Evolutionary conservation across 2,888 invertebrate genomes (phyloP).

Genomic region (Trissolcus japonicus): DNA sequence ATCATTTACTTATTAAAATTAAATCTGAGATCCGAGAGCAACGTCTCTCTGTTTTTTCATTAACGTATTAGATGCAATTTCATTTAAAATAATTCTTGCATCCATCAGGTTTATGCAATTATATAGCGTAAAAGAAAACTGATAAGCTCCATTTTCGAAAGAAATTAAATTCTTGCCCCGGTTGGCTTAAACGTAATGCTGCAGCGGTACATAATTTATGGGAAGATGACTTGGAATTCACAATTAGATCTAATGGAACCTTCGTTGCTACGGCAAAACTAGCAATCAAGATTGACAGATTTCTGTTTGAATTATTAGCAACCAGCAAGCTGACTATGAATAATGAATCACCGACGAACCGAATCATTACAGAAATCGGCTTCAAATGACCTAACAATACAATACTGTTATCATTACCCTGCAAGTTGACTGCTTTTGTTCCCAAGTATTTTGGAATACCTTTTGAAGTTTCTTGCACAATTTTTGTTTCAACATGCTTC

Average conservation of each 20-base stretch:
- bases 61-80: no score
- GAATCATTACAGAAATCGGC: slow-evolving; percentile 41
- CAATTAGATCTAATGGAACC: slow-evolving; percentile 63
- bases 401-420: no score
- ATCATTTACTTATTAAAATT: no score
- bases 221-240: slow-evolving; percentile 61
- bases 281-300: slow-evolving; percentile 55
- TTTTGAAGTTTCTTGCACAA: no score
- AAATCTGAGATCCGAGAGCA: no score
- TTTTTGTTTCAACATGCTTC: no score
- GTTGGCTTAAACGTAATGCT: slow-evolving; percentile 14
- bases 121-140: no score
- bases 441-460: no score
- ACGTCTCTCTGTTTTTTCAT: no score
- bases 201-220: slow-evolving; percentile 43
- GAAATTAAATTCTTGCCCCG: slow-evolving; percentile 13
- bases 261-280: slow-evolving; percentile 55
- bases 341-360: slow-evolving; percentile 47
- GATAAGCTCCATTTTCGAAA: not conserved
- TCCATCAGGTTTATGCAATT: no score
- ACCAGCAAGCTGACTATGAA: slow-evolving; percentile 54
- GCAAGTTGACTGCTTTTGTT: no score
- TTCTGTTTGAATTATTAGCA: slow-evolving; percentile 54
- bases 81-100: no score
- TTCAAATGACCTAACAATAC: slow-evolving; percentile 14